A percentile compares a stretch with the other conserved stretches of the same genome.
Evolutionary conservation across 2,113 vertebrate genomes (phyloP).

Genomic region (Cynopterus brachyotis): DNA sequence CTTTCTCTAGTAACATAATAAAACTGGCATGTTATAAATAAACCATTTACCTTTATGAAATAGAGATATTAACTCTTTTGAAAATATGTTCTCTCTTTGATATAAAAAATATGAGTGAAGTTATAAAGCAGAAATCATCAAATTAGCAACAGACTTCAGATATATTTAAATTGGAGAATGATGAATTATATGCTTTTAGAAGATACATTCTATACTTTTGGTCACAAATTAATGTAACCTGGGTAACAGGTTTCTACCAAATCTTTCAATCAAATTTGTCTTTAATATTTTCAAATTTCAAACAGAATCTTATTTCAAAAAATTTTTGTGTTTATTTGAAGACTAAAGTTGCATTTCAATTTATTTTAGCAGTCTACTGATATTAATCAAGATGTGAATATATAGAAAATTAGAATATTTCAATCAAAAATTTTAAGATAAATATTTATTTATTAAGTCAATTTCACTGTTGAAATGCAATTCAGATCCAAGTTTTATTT

Average conservation of each 20-base stretch:
- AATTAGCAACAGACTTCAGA: conserved; percentile 45
- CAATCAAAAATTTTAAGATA: not conserved
- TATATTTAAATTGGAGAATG: conserved; percentile 46
- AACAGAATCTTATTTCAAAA: conserved; percentile 43
- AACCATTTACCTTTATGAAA: not conserved
- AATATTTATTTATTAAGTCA: conserved; percentile 46
- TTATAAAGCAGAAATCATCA: conserved; percentile 35
- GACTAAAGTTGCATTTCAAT: conserved; percentile 31
- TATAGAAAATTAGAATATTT: not conserved
- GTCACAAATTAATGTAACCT: conserved; percentile 75
- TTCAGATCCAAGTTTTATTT: conserved; percentile 44
- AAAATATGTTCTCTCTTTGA: conserved; percentile 53
- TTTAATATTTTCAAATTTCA: conserved; percentile 53
- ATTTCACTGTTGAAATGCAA: conserved; percentile 42
- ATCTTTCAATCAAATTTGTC: conserved; percentile 47
- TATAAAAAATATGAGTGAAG: conserved; percentile 18
- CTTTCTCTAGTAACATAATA: conserved; percentile 10
- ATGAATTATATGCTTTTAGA: conserved; percentile 32
- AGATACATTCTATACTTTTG: conserved; percentile 60
- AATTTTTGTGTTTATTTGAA: conserved; percentile 50
- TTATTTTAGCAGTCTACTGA: conserved; percentile 20
- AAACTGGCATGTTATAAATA: conserved; percentile 34
- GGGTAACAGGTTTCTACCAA: conserved; percentile 62
- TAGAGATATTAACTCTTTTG: not conserved
- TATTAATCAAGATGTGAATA: conserved; percentile 31